phyloP scores from a whole-genome alignment of 2,797 vertebrate species.

The Sebastes oblongus region DNA sequence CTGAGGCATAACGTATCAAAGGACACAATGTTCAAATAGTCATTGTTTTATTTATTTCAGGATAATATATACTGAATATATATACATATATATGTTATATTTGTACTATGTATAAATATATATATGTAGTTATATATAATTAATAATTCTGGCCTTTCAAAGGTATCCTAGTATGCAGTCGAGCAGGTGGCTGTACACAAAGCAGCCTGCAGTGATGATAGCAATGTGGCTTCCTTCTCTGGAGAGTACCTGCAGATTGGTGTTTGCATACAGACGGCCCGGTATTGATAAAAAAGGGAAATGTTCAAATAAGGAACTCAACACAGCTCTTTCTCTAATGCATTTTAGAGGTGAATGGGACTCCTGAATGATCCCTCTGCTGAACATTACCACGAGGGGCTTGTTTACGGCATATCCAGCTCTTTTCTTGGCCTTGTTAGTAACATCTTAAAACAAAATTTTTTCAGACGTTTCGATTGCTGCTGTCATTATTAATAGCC shows the following conservation, averaged over 20 bases:
- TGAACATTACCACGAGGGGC: neutral
- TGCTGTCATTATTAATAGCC: neutral
- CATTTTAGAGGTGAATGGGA: conserved; percentile 13
- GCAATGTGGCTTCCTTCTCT: neutral
- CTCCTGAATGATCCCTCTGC: neutral
- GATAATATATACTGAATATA: neutral
- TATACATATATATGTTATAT: too few relatives aligned
- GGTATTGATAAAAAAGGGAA: conserved; percentile 6
- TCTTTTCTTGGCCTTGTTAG: neutral
- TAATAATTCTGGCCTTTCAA: neutral
- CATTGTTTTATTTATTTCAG: neutral
- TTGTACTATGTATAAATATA: too few relatives aligned
- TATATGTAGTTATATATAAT: neutral
- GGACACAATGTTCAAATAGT: neutral
- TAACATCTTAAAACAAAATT: conserved; percentile 2
- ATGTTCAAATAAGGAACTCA: conserved; percentile 13
- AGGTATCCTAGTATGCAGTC: neutral
- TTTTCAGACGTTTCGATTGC: neutral
- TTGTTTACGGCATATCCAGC: neutral
- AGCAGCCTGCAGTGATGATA: neutral
- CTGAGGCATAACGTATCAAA: neutral
- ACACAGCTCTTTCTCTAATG: neutral
- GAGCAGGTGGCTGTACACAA: conserved; percentile 26
- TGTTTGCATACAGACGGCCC: conserved; percentile 3
- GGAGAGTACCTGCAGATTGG: neutral